These are phyloP conservation scores for Apis laboriosa DNA, from an alignment of 1,140 invertebrate species.

Conservation along the genomic window DNA sequence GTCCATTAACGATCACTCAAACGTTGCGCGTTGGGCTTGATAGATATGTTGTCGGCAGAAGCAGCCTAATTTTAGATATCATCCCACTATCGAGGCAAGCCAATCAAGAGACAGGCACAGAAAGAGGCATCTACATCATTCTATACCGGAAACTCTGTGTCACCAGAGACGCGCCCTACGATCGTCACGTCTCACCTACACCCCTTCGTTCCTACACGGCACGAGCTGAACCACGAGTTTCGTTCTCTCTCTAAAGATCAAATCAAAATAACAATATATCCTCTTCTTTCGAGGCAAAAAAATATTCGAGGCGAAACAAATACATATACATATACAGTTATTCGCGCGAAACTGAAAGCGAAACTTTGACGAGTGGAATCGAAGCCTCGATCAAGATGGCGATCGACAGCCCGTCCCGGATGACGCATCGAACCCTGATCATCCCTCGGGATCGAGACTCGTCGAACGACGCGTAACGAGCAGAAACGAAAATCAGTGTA, in stretches of 20 bases:
- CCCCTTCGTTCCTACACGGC: accelerated
- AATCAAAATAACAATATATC: background rate
- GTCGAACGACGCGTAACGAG: background rate
- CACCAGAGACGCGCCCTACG: background rate
- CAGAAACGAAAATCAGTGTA: too few species aligned
- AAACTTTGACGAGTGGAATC: background rate
- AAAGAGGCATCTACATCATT: slow-evolving; percentile 6
- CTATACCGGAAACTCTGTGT: slow-evolving; percentile 30
- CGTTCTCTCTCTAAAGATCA: too few species aligned
- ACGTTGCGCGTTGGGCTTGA: slow-evolving; percentile 28
- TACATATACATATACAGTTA: background rate
- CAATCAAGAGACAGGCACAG: slow-evolving; percentile 27
- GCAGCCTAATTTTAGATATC: slow-evolving; percentile 55
- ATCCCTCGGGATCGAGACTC: background rate
- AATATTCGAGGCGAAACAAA: background rate
- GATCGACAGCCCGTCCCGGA: background rate
- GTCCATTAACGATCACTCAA: slow-evolving; percentile 23
- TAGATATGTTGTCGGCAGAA: slow-evolving; percentile 46
- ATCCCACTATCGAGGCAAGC: slow-evolving; percentile 39
- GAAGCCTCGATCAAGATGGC: slow-evolving; percentile 13
- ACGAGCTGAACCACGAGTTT: too few species aligned
- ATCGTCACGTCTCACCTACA: background rate
- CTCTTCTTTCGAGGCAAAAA: too few species aligned
- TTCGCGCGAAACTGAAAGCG: background rate
- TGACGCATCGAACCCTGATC: slow-evolving; percentile 7